Conservation (phyloP, 2,888 invertebrate species). For the Trissolcus brochymenae region DNA sequence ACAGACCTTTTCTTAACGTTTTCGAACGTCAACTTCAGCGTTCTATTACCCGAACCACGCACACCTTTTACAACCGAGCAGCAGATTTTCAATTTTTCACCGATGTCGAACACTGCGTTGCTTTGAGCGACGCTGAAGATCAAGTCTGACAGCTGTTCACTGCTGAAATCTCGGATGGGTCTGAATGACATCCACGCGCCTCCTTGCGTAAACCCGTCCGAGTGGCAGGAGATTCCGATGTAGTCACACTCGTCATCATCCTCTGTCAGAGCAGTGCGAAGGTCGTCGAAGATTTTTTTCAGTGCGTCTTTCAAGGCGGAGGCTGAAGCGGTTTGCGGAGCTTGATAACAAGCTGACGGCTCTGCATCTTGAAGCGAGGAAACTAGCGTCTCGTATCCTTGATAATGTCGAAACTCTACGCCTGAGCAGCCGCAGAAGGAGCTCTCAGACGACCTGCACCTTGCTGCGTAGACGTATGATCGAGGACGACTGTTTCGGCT, state of each 20-base stretch:
- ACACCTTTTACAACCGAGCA: background rate
- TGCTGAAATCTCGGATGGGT: no score
- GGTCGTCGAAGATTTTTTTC: background rate
- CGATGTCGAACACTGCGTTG: conserved; percentile 2
- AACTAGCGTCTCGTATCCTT: background rate
- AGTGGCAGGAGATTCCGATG: background rate
- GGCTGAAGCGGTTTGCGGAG: background rate
- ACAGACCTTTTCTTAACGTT: no score
- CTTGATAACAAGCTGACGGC: background rate
- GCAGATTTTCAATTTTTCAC: background rate
- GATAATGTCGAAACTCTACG: background rate
- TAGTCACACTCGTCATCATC: background rate
- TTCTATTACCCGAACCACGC: no score
- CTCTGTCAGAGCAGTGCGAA: background rate
- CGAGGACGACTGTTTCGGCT: no score
- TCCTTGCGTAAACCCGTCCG: background rate
- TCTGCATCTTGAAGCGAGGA: background rate
- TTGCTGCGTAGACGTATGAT: no score
- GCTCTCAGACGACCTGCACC: no score
- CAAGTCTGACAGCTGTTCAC: background rate
- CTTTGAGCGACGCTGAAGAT: conserved; percentile 4
- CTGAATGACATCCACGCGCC: conserved; percentile 10
- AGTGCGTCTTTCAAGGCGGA: background rate
- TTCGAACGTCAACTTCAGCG: no score
- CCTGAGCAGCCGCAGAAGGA: no score